Conservation (phyloP, 2,797 vertebrate genomes). For the Melanotaenia trifasciata region DNA sequence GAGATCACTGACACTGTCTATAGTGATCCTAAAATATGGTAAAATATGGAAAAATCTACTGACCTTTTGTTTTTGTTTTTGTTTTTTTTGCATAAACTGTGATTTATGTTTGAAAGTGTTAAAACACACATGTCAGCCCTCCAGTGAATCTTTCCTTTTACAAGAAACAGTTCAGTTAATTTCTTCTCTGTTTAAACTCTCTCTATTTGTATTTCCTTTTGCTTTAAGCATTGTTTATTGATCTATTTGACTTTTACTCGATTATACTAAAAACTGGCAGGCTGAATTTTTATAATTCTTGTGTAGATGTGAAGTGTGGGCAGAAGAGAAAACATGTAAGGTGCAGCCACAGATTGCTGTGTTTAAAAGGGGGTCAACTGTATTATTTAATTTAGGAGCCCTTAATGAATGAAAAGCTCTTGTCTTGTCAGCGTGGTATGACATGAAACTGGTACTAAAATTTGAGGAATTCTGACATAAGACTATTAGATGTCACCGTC, state of each 20-base stretch:
- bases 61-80: not conserved
- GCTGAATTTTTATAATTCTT: no score
- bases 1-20: not conserved
- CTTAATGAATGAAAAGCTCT: no score
- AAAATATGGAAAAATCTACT: not conserved
- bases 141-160: not conserved
- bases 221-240: no score
- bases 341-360: no score
- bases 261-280: no score
- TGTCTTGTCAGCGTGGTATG: not conserved
- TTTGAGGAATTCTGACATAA: constrained; percentile 2
- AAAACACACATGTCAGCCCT: not conserved
- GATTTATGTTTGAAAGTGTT: not conserved
- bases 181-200: no score
- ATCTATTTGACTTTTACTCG: no score
- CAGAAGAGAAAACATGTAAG: not conserved
- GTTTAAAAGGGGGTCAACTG: no score
- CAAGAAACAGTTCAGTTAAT: not conserved
- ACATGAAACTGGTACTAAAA: not conserved
- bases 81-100: not conserved
- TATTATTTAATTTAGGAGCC: no score
- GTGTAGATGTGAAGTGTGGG: no score
- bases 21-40: constrained; percentile 30
- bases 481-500: constrained; percentile 1
- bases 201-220: no score